Conservation (phyloP, 2,888 invertebrate genomes). For the Hartigia nigra region DNA sequence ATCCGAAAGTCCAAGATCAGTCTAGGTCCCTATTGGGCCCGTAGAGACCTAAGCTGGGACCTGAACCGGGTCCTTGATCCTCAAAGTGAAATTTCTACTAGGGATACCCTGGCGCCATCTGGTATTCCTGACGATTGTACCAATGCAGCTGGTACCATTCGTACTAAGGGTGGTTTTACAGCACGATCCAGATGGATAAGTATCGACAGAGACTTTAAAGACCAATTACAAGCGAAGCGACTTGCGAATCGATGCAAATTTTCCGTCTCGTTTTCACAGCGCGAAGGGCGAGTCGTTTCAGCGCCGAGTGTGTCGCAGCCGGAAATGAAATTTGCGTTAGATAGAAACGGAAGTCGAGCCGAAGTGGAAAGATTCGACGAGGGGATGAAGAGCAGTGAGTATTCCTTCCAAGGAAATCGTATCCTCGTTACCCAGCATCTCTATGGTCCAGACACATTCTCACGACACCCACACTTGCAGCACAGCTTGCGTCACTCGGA, state of each 20-base stretch:
- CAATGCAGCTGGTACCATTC: not conserved
- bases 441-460: not conserved
- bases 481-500: not conserved
- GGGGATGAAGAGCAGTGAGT: not conserved
- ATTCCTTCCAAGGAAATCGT: not conserved
- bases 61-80: not conserved
- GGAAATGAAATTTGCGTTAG: constrained; percentile 7
- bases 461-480: not conserved
- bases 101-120: not conserved
- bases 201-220: not conserved
- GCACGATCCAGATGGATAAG: not conserved
- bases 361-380: not conserved
- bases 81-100: not conserved
- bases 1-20: not conserved
- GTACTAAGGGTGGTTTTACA: not conserved
- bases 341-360: not conserved
- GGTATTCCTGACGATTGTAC: not conserved
- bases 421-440: not conserved
- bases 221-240: not conserved
- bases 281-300: not conserved
- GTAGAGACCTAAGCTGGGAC: not conserved
- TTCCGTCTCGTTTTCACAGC: not conserved
- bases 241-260: not conserved
- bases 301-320: not conserved
- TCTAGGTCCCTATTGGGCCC: not conserved